A percentile compares a stretch with the other conserved stretches of the same genome.
phyloP scores from a whole-genome alignment of 2,797 vertebrate genomes.

The Enteromius anoplus region DNA sequence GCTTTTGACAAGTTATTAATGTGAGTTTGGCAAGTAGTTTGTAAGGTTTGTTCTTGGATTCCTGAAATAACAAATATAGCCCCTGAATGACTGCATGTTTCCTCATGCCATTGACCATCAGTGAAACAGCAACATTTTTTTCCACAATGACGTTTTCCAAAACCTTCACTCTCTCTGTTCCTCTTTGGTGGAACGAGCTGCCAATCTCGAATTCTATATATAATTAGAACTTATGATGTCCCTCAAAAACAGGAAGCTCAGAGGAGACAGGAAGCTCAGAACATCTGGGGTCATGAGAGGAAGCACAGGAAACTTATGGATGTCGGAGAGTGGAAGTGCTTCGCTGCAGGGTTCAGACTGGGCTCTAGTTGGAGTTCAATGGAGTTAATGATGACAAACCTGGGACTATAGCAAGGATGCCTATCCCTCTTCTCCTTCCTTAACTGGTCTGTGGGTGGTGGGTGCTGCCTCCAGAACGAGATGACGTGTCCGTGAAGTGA shows the following conservation, averaged over 20 bases:
- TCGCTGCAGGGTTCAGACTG: not conserved
- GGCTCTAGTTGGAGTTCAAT: not conserved
- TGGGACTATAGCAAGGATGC: not conserved
- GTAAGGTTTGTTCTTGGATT: no score
- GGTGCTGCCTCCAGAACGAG: not conserved
- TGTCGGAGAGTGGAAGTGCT: not conserved
- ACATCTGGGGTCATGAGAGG: not conserved
- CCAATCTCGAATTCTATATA: not conserved
- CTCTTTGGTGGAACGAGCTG: not conserved
- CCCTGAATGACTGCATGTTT: not conserved
- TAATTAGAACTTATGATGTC: not conserved
- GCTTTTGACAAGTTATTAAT: no score
- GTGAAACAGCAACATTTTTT: not conserved
- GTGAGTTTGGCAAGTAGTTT: no score
- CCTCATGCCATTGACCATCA: no score
- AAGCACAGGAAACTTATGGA: conserved; percentile 17
- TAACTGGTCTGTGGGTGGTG: not conserved
- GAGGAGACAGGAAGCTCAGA: conserved; percentile 8
- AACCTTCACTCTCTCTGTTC: not conserved
- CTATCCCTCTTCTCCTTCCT: not conserved
- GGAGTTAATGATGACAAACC: not conserved
- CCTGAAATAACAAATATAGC: no score
- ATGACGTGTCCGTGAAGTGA: not conserved
- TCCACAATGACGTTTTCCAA: not conserved
- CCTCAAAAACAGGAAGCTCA: conserved; percentile 14